These are phyloP conservation scores for Lasioglossum lativentre DNA, from an alignment of 2,888 invertebrate species.

Conservation along the genomic window DNA sequence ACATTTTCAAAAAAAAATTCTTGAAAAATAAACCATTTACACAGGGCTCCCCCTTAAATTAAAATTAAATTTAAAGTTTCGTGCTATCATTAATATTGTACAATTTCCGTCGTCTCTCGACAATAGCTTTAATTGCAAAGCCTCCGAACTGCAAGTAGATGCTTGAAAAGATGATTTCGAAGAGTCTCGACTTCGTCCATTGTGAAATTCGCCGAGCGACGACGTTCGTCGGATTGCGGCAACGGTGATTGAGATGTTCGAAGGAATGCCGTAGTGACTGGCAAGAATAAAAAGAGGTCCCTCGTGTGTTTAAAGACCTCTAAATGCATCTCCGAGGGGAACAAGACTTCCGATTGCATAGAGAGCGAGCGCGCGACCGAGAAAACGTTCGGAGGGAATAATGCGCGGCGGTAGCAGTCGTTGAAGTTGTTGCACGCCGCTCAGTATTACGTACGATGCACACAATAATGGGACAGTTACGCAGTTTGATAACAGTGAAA, in stretches of 20 bases:
- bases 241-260: background rate
- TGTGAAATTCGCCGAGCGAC: background rate
- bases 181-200: background rate
- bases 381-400: background rate
- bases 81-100: background rate
- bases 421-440: background rate
- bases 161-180: background rate
- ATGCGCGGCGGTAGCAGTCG: background rate
- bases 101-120: background rate
- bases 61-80: no score
- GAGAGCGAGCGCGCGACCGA: background rate
- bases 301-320: background rate
- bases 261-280: background rate
- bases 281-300: background rate
- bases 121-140: background rate
- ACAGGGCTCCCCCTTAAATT: no score
- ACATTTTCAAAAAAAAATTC: no score
- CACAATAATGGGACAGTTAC: background rate
- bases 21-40: no score
- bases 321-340: background rate
- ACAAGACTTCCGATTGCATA: conserved; percentile 11
- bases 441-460: conserved; percentile 8
- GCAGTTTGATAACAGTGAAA: conserved; percentile 4
- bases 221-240: background rate
- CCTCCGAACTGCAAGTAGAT: background rate